These are phyloP conservation scores for Philereme transversata DNA, from an alignment of 2,888 invertebrate genomes.

Conservation along the genomic window DNA sequence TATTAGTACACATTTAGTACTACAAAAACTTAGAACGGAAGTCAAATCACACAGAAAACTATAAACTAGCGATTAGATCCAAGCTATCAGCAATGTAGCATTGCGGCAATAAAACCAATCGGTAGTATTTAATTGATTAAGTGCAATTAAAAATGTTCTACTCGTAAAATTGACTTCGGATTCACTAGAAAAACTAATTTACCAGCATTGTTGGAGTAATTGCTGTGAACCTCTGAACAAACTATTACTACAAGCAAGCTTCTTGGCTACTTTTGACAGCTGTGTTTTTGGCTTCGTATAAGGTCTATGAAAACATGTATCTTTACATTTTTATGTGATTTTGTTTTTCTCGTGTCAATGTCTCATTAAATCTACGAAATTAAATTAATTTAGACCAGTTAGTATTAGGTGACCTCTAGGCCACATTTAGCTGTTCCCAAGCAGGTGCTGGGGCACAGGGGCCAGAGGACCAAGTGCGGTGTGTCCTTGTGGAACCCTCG, in stretches of 20 bases:
- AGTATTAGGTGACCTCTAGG: no score
- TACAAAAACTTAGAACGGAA: slow-evolving; percentile 22
- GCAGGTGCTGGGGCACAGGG: no score
- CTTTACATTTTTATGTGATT: no score
- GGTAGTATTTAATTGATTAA: slow-evolving; percentile 53
- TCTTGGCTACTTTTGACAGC: slow-evolving; percentile 16
- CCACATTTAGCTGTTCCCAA: no score
- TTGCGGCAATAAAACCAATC: slow-evolving; percentile 37
- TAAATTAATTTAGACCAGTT: no score
- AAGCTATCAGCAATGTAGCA: slow-evolving; percentile 35
- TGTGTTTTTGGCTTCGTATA: not conserved
- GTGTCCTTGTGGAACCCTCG: no score
- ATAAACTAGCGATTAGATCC: slow-evolving; percentile 31
- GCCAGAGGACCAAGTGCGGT: no score
- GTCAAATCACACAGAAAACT: slow-evolving; percentile 19
- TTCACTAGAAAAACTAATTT: slow-evolving; percentile 49
- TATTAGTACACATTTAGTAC: no score
- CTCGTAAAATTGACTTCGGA: slow-evolving; percentile 45
- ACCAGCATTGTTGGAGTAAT: slow-evolving; percentile 45
- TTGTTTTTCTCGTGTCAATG: no score
- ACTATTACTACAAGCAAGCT: slow-evolving; percentile 3
- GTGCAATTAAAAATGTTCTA: slow-evolving; percentile 51
- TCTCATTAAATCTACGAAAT: no score
- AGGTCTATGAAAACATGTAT: no score
- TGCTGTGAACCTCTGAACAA: slow-evolving; percentile 21